phyloP scores from a whole-genome alignment of 2,888 invertebrate species.

The Yponomeuta sedellus region DNA sequence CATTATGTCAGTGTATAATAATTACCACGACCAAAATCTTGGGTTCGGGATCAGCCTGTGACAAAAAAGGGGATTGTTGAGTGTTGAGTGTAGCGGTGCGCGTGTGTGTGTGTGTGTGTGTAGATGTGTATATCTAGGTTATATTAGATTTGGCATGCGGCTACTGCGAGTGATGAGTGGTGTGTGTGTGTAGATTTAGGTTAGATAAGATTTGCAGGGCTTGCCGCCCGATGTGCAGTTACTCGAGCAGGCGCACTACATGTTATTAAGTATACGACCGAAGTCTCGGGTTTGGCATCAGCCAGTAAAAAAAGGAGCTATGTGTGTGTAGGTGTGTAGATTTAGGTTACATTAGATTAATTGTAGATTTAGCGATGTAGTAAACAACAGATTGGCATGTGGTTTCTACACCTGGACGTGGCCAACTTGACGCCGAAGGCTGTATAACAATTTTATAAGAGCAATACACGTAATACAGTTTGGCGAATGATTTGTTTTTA shows the following conservation, averaged over 20 bases:
- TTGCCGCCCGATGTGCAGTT: conserved; percentile 83
- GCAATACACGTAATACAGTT: too few relatives aligned
- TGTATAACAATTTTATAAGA: conserved; percentile 79
- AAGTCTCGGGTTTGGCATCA: too few relatives aligned
- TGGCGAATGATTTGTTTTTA: too few relatives aligned
- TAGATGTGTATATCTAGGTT: background rate
- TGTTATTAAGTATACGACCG: conserved; percentile 72
- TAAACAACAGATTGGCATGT: too few relatives aligned
- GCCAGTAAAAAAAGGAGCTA: too few relatives aligned
- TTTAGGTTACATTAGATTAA: too few relatives aligned
- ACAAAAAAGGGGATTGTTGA: too few relatives aligned
- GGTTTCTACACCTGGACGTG: conserved; percentile 83
- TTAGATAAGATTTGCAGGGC: conserved; percentile 57
- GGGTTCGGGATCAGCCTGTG: too few relatives aligned
- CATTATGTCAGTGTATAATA: conserved; percentile 80
- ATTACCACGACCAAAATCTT: background rate
- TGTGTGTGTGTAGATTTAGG: too few relatives aligned
- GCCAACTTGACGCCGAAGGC: conserved; percentile 84
- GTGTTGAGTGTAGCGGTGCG: background rate
- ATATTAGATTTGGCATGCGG: conserved; percentile 74
- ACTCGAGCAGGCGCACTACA: conserved; percentile 84
- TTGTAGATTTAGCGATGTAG: too few relatives aligned
- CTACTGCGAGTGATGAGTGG: conserved; percentile 61
- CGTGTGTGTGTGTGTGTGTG: too few relatives aligned
- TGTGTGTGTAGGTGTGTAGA: background rate